Percentiles rank a stretch among this genome's conserved stretches.
Evolutionary conservation across 2,797 vertebrate species (phyloP).

Genomic region (Momotus momota): DNA sequence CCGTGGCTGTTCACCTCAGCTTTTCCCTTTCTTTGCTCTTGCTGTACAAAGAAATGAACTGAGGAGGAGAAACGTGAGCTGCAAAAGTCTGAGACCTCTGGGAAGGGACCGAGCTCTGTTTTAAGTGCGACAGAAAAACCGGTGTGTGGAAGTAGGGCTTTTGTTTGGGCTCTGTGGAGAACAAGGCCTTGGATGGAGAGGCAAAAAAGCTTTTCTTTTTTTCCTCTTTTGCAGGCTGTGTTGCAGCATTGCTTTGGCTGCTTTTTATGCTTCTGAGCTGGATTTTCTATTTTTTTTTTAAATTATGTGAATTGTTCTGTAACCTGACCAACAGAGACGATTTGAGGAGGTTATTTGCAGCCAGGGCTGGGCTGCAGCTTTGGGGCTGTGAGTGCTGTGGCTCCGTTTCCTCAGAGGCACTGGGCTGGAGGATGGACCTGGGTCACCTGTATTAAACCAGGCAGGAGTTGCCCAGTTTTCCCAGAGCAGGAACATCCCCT

Average conservation of each 20-base stretch:
- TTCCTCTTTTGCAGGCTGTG: background rate
- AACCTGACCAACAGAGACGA: background rate
- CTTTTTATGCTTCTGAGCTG: background rate
- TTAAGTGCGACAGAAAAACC: constrained; percentile 6
- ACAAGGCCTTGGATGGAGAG: background rate
- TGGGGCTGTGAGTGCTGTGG: background rate
- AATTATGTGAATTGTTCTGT: background rate
- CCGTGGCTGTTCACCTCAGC: background rate
- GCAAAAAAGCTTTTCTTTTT: background rate
- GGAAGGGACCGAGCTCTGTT: background rate
- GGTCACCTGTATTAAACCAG: background rate
- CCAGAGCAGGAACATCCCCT: background rate
- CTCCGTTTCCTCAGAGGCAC: background rate
- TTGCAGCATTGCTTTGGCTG: background rate
- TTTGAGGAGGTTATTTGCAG: no score
- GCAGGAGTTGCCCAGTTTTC: background rate
- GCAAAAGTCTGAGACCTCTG: background rate
- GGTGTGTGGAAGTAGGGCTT: background rate
- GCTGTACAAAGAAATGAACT: background rate
- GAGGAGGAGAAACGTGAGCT: background rate
- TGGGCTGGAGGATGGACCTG: background rate
- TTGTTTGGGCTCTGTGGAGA: background rate
- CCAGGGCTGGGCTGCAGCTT: background rate
- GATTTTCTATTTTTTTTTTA: background rate
- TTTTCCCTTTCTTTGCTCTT: background rate